These are phyloP conservation scores for Temnothorax ravouxi DNA, from an alignment of 2,888 invertebrate genomes.

Conservation along the genomic window DNA sequence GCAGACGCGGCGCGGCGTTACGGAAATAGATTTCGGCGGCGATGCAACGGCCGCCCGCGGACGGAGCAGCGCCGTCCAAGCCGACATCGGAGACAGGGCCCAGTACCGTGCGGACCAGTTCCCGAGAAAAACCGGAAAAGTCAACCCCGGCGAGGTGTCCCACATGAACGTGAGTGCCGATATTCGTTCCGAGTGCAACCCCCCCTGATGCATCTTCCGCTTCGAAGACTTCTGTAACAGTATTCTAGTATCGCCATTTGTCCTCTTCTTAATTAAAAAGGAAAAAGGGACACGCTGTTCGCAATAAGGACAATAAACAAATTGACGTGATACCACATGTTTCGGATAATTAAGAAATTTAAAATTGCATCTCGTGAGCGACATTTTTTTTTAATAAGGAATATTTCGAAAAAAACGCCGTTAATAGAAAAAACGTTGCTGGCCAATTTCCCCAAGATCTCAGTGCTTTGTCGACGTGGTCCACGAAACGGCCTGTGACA, in stretches of 20 bases:
- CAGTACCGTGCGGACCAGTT: slow-evolving; percentile 80
- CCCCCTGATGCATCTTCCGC: slow-evolving; percentile 57
- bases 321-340: neutral
- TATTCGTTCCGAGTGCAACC: slow-evolving; percentile 57
- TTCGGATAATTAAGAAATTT: neutral
- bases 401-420: neutral
- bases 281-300: neutral
- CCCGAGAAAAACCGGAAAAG: slow-evolving; percentile 78
- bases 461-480: slow-evolving; percentile 5
- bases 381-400: neutral
- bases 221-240: neutral
- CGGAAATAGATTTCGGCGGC: slow-evolving; percentile 80
- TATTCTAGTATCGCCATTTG: neutral
- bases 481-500: neutral
- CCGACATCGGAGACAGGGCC: slow-evolving; percentile 52
- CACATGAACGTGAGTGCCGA: slow-evolving; percentile 83
- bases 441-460: neutral
- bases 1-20: slow-evolving; percentile 73
- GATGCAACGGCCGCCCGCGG: slow-evolving; percentile 74
- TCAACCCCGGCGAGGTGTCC: slow-evolving; percentile 76
- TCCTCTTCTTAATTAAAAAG: neutral
- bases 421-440: neutral
- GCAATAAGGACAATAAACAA: neutral
- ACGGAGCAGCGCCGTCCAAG: slow-evolving; percentile 57
- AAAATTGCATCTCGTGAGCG: neutral